Evolutionary conservation across 2,888 invertebrate species (phyloP).

Genomic region (Apodemia hepburni): DNA sequence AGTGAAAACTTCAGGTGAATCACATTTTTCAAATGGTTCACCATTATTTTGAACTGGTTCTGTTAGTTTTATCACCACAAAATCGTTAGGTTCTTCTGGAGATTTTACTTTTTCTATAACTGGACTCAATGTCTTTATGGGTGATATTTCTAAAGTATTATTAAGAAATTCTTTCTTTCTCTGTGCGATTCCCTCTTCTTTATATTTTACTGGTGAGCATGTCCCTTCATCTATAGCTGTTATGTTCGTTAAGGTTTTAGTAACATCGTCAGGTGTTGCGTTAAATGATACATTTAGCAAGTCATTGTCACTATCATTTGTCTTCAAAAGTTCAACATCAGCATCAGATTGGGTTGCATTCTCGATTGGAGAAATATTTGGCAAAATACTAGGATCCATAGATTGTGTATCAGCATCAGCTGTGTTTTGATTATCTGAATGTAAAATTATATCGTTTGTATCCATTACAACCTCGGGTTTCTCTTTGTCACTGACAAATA

Average conservation of each 20-base stretch:
- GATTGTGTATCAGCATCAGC: constrained; percentile 61
- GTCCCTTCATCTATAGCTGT: constrained; percentile 39
- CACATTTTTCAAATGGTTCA: constrained; percentile 54
- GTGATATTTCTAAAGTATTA: constrained; percentile 81
- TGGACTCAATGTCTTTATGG: constrained; percentile 73
- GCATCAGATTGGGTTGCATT: not conserved
- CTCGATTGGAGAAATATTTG: constrained; percentile 20
- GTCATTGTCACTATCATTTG: constrained; percentile 23
- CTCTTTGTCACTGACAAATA: constrained; percentile 41
- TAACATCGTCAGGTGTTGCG: constrained; percentile 35
- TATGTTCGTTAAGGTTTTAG: constrained; percentile 36
- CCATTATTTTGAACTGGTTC: constrained; percentile 64
- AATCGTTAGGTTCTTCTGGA: constrained; percentile 58
- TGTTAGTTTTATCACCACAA: constrained; percentile 57
- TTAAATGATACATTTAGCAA: constrained; percentile 23
- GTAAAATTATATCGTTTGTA: constrained; percentile 38
- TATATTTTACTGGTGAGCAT: constrained; percentile 61
- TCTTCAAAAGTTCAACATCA: constrained; percentile 9
- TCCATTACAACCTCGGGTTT: constrained; percentile 37
- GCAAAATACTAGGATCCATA: constrained; percentile 37
- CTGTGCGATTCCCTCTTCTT: constrained; percentile 37
- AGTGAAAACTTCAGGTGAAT: constrained; percentile 71
- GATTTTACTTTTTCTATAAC: constrained; percentile 50
- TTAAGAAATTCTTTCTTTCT: constrained; percentile 77
- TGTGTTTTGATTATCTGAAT: constrained; percentile 34